These are phyloP conservation scores for Perccottus glenii DNA, from an alignment of 2,113 vertebrate genomes.

Conservation along the genomic window DNA sequence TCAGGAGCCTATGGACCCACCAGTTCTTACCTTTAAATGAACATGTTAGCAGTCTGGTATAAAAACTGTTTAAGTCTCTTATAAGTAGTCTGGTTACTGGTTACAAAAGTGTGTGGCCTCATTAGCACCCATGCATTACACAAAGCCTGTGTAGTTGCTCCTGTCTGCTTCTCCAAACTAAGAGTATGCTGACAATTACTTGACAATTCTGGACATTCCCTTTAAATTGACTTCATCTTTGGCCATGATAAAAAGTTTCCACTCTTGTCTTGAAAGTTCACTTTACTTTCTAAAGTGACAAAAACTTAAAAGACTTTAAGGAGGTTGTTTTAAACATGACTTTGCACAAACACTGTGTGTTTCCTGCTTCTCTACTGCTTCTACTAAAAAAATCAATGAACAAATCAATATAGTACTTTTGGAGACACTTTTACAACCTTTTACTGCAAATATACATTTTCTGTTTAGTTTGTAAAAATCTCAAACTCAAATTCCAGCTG, in stretches of 20 bases:
- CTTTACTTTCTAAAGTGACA: not conserved
- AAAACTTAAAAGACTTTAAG: not conserved
- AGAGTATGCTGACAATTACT: too few relatives aligned
- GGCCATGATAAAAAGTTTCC: too few relatives aligned
- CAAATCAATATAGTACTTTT: slow-evolving; percentile 11
- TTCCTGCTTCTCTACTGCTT: not conserved
- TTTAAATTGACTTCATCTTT: too few relatives aligned
- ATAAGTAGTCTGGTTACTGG: too few relatives aligned
- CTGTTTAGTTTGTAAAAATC: not conserved
- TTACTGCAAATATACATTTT: not conserved
- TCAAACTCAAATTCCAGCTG: slow-evolving; percentile 41
- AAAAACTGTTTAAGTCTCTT: not conserved
- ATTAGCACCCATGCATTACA: too few relatives aligned
- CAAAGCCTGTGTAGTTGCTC: too few relatives aligned
- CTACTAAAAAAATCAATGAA: not conserved
- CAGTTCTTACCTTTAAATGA: not conserved
- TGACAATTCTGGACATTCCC: too few relatives aligned
- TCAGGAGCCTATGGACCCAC: not conserved
- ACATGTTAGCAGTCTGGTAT: not conserved
- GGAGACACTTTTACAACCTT: not conserved
- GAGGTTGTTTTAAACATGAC: not conserved
- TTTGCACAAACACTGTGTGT: not conserved
- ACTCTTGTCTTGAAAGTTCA: too few relatives aligned
- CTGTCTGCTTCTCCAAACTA: too few relatives aligned
- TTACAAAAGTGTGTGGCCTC: too few relatives aligned